Evolutionary conservation across 2,797 vertebrate genomes (phyloP).

Genomic region (Dicrostonyx torquatus): DNA sequence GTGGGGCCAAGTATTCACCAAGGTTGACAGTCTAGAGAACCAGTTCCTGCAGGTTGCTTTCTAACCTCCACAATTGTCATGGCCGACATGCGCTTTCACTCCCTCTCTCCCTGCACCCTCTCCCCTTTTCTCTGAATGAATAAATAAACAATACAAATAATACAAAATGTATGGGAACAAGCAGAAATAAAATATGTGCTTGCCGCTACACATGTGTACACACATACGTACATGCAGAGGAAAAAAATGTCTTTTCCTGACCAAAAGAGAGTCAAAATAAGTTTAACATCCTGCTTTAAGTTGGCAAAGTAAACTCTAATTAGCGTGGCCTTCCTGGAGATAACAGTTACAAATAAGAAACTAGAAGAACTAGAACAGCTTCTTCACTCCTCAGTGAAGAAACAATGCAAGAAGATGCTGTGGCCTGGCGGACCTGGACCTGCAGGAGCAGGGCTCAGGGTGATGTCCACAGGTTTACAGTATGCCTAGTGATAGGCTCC

Average conservation of each 20-base stretch:
- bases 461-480: background rate
- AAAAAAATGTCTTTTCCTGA: background rate
- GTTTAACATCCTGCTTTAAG: background rate
- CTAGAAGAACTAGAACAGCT: background rate
- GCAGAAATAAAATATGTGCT: background rate
- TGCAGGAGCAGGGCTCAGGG: background rate
- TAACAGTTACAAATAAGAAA: background rate
- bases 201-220: too few relatives aligned
- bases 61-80: too few relatives aligned
- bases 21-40: background rate
- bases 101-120: background rate
- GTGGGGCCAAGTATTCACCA: background rate
- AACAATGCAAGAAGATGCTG: background rate
- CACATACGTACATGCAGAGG: background rate
- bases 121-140: background rate
- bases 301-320: background rate
- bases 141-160: background rate
- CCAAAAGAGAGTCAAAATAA: background rate
- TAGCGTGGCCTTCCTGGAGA: background rate
- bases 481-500: background rate
- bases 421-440: too few relatives aligned
- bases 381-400: background rate
- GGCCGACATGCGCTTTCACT: background rate
- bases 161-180: background rate
- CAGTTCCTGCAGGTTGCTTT: background rate